Percentiles rank a stretch among this genome's conserved stretches.
These are phyloP conservation scores for Acipenser transmontanus DNA, from an alignment of 2,797 vertebrate genomes.

Conservation along the genomic window DNA sequence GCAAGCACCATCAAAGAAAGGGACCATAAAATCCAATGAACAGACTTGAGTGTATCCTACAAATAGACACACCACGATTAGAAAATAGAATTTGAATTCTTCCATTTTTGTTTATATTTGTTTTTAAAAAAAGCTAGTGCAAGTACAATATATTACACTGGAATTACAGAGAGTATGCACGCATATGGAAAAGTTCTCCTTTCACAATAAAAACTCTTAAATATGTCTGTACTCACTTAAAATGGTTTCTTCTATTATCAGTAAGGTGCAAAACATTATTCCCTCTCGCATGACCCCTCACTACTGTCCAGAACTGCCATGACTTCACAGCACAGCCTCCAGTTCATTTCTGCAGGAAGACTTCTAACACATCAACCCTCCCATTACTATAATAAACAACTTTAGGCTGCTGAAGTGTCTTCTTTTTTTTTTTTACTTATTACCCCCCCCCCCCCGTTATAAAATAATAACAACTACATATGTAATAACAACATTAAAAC, in stretches of 20 bases:
- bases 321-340: conserved; percentile 47
- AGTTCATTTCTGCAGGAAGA: conserved; percentile 79
- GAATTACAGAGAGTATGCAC: conserved; percentile 90
- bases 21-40: conserved; percentile 94
- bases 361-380: conserved; percentile 39
- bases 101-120: conserved; percentile 79
- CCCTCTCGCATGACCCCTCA: conserved; percentile 56
- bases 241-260: conserved; percentile 65
- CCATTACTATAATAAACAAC: conserved; percentile 19
- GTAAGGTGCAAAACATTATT: conserved; percentile 81
- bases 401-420: conserved; percentile 13
- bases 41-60: conserved; percentile 89
- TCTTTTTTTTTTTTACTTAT: conserved; percentile 16
- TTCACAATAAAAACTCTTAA: conserved; percentile 80
- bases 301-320: conserved; percentile 64
- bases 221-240: conserved; percentile 71
- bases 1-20: conserved; percentile 96
- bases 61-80: conserved; percentile 91
- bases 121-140: conserved; percentile 92
- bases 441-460: too few species aligned
- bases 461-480: too few species aligned
- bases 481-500: too few species aligned
- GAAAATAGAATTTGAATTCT: conserved; percentile 89
- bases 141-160: conserved; percentile 90
- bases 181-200: conserved; percentile 78